Conservation (phyloP, 2,113 vertebrate species). For the Copsychus sechellarum region DNA sequence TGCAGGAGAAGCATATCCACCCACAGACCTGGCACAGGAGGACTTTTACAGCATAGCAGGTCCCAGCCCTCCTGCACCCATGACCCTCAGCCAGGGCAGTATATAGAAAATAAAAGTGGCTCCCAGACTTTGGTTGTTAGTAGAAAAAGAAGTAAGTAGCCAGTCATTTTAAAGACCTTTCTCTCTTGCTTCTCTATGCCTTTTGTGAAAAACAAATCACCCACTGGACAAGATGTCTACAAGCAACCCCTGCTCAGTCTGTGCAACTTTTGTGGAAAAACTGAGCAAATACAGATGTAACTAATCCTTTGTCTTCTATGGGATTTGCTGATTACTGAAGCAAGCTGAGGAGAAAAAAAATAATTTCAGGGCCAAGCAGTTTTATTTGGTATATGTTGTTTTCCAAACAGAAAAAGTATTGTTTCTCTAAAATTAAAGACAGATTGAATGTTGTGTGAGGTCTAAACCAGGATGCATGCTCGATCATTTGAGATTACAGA, state of each 20-base stretch:
- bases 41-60: background rate
- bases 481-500: rapidly evolving
- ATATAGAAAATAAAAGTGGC: background rate
- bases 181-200: background rate
- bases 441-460: background rate
- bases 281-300: background rate
- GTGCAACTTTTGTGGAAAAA: background rate
- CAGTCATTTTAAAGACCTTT: background rate
- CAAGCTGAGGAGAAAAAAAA: background rate
- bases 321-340: background rate
- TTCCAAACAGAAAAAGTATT: constrained; percentile 9
- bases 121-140: background rate
- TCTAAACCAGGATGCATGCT: background rate
- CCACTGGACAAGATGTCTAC: background rate
- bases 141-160: background rate
- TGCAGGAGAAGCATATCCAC: background rate
- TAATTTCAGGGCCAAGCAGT: background rate
- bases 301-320: background rate
- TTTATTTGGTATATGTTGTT: background rate
- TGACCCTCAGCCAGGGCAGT: rapidly evolving
- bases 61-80: background rate
- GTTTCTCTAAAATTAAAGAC: constrained; percentile 21
- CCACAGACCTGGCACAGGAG: background rate
- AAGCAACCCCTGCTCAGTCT: background rate
- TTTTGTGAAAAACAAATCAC: background rate